Evolutionary conservation across 2,113 vertebrate species (phyloP).

Genomic region (Pavo muticus): DNA sequence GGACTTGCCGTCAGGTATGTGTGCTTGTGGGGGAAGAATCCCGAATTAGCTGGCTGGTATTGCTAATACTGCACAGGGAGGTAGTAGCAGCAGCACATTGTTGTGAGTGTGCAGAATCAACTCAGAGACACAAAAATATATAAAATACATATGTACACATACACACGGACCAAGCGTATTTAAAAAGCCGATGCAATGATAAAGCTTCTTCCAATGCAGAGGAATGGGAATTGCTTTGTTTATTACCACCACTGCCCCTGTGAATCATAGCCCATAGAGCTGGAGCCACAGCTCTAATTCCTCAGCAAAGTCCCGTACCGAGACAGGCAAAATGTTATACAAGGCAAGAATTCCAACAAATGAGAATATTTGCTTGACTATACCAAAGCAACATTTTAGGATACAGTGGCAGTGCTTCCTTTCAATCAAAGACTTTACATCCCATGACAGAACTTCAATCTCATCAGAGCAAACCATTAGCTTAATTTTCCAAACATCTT

Average conservation of each 20-base stretch:
- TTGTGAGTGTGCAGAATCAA: background rate
- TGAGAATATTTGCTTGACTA: background rate
- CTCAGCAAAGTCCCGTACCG: background rate
- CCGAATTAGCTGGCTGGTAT: slow-evolving; percentile 9
- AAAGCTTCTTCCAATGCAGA: background rate
- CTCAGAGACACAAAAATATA: background rate
- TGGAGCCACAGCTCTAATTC: slow-evolving; percentile 23
- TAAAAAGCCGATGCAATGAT: background rate
- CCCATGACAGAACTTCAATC: background rate
- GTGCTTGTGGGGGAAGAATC: background rate
- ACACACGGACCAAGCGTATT: background rate
- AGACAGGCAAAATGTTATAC: background rate
- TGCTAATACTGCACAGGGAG: slow-evolving; percentile 19
- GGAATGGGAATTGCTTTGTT: slow-evolving; percentile 28
- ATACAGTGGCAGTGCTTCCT: background rate
- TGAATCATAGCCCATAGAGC: background rate
- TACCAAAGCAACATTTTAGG: background rate
- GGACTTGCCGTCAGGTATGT: background rate
- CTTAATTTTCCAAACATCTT: slow-evolving; percentile 27
- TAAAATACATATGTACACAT: background rate
- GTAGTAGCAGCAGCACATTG: background rate
- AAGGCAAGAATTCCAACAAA: slow-evolving; percentile 5
- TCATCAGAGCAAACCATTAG: background rate
- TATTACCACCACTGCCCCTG: background rate
- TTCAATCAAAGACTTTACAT: background rate